Conservation (phyloP, 2,888 invertebrate species). For the Hypomecis punctinalis region DNA sequence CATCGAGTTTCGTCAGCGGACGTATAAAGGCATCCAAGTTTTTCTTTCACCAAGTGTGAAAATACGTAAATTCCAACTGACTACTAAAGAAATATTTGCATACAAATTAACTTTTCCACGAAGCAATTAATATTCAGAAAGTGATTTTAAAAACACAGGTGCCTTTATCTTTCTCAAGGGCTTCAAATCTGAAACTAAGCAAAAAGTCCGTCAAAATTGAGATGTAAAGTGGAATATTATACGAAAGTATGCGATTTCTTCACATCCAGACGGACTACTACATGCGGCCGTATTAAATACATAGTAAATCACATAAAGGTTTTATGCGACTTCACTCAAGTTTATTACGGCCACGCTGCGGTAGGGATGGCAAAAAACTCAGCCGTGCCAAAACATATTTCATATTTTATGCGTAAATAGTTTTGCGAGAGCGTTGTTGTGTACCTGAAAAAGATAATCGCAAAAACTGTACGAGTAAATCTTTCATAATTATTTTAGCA, state of each 20-base stretch:
- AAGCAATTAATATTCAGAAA: no score
- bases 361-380: constrained; percentile 15
- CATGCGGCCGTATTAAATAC: constrained; percentile 72
- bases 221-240: constrained; percentile 40
- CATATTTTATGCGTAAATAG: neutral
- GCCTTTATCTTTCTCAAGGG: neutral
- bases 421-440: neutral
- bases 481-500: no score
- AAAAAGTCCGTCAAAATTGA: constrained; percentile 39
- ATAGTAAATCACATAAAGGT: constrained; percentile 80
- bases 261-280: constrained; percentile 44
- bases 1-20: no score
- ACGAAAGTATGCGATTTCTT: constrained; percentile 37
- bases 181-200: constrained; percentile 20
- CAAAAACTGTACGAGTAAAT: no score
- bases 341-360: constrained; percentile 62
- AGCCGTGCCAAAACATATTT: neutral
- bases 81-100: no score
- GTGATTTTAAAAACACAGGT: neutral
- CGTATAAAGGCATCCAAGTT: no score
- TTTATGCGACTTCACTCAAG: constrained; percentile 75
- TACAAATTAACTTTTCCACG: no score
- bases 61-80: no score
- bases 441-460: no score
- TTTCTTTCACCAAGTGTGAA: no score